Evolutionary conservation across 1,140 invertebrate genomes (phyloP).

Genomic region (Aphidius gifuensis): DNA sequence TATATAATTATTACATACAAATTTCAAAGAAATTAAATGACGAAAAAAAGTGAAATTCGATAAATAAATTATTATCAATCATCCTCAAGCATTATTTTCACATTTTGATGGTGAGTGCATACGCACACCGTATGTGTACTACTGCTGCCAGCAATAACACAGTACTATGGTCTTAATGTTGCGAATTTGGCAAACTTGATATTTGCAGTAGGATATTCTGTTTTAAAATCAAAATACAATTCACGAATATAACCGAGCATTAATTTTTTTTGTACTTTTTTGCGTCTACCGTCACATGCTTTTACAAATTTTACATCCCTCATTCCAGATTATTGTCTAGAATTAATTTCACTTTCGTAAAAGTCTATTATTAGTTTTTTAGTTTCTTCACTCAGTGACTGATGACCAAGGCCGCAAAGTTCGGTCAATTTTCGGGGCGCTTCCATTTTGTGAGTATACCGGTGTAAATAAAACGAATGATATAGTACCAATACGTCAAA

Average conservation of each 20-base stretch:
- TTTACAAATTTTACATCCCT: conserved; percentile 5
- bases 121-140: conserved; percentile 15
- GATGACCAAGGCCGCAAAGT: conserved; percentile 8
- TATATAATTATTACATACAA: too few species aligned
- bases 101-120: conserved; percentile 9
- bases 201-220: background rate
- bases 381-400: background rate
- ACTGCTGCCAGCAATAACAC: conserved; percentile 2
- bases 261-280: conserved; percentile 8
- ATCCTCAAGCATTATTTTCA: conserved; percentile 18
- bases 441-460: too few species aligned
- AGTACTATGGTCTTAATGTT: conserved; percentile 5
- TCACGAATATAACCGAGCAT: background rate
- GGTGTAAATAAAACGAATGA: too few species aligned
- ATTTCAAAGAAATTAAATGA: background rate
- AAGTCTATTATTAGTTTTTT: background rate
- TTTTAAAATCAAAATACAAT: background rate
- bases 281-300: background rate
- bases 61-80: background rate
- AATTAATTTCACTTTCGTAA: conserved; percentile 7
- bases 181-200: conserved; percentile 8
- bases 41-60: background rate
- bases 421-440: too few species aligned
- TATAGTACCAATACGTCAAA: too few species aligned
- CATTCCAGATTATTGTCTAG: background rate